Conservation (phyloP, 2,113 vertebrate species). For the Clarias gariepinus region DNA sequence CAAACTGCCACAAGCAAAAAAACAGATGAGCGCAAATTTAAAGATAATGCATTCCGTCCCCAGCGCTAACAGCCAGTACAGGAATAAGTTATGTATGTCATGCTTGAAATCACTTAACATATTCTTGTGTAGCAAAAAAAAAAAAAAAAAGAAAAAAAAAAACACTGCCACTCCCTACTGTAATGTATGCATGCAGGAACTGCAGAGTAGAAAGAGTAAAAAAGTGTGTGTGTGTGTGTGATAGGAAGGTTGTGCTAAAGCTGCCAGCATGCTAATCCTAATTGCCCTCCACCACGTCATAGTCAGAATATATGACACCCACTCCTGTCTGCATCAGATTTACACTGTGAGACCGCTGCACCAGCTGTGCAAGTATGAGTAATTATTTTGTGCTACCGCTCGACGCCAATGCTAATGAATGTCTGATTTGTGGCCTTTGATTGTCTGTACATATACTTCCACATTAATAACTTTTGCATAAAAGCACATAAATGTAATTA, state of each 20-base stretch:
- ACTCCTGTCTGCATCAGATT: slow-evolving; percentile 28
- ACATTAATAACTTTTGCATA: slow-evolving; percentile 55
- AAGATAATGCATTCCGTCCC: slow-evolving; percentile 33
- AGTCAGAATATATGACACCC: slow-evolving; percentile 38
- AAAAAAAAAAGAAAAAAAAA: not conserved
- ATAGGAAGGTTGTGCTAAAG: slow-evolving; percentile 3
- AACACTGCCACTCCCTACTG: slow-evolving; percentile 14
- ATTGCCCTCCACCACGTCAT: slow-evolving; percentile 33
- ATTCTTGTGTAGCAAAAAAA: slow-evolving; percentile 8
- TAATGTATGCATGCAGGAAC: slow-evolving; percentile 36
- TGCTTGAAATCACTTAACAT: slow-evolving; percentile 38
- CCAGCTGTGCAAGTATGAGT: slow-evolving; percentile 32
- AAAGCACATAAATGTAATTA: slow-evolving; percentile 52
- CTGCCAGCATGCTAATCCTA: slow-evolving; percentile 35
- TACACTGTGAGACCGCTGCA: slow-evolving; percentile 14
- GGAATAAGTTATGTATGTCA: slow-evolving; percentile 26
- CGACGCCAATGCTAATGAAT: slow-evolving; percentile 42
- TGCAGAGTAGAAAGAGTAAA: not conserved
- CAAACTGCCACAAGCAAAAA: slow-evolving; percentile 30
- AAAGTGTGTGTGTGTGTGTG: not conserved
- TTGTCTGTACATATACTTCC: slow-evolving; percentile 42
- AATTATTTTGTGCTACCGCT: slow-evolving; percentile 30
- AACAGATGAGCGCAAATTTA: not conserved
- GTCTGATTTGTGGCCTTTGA: slow-evolving; percentile 52
- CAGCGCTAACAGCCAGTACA: not conserved